Percentiles rank a stretch among this genome's conserved stretches.
Conservation (phyloP, 2,797 vertebrate genomes). For the Parambassis ranga region DNA sequence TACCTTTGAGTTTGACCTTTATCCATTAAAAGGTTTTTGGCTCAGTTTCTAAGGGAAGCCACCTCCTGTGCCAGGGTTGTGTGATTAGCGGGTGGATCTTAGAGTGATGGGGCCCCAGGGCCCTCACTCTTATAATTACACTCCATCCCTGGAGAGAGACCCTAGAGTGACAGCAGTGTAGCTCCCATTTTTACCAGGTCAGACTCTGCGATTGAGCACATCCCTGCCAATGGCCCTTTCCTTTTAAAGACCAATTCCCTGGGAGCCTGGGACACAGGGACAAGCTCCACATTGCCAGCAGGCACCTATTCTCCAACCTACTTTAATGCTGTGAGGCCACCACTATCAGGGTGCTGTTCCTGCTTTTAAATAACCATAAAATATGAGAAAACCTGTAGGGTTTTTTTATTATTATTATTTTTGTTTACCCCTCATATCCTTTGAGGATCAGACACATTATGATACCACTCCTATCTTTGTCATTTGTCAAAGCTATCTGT, state of each 20-base stretch:
- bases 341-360: constrained; percentile 10
- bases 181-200: constrained; percentile 83
- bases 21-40: constrained; percentile 78
- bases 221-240: constrained; percentile 76
- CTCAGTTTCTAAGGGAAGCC: constrained; percentile 80
- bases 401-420: too few relatives aligned
- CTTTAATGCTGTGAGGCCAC: constrained; percentile 49
- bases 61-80: constrained; percentile 64
- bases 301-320: constrained; percentile 77
- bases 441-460: constrained; percentile 5
- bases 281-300: constrained; percentile 73
- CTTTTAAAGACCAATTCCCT: constrained; percentile 78
- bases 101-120: constrained; percentile 74
- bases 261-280: constrained; percentile 71
- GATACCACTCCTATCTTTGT: not conserved
- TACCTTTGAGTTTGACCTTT: constrained; percentile 79
- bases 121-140: constrained; percentile 81
- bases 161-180: constrained; percentile 74
- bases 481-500: constrained; percentile 15
- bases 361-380: constrained; percentile 46
- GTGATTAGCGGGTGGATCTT: constrained; percentile 81
- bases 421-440: not conserved
- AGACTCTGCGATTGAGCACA: constrained; percentile 73
- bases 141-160: constrained; percentile 77
- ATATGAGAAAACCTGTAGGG: constrained; percentile 6